Conservation (phyloP, 2,797 vertebrate species). For the Ambastaia sidthimunki region DNA sequence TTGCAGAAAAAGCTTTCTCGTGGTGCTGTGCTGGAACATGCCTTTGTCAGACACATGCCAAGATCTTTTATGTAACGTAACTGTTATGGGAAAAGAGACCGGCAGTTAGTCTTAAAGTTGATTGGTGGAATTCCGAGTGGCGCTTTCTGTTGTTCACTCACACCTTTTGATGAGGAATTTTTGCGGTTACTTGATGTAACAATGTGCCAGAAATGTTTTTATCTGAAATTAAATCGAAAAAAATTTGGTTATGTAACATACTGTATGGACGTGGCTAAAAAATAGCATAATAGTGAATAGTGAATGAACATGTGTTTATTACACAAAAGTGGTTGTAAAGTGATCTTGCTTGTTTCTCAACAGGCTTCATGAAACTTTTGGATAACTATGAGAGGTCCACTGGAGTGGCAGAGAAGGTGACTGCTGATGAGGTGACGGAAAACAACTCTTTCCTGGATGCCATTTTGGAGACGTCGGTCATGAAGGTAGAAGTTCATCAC, state of each 20-base stretch:
- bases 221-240: no score
- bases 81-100: constrained; percentile 19
- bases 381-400: constrained; percentile 87
- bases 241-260: no score
- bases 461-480: constrained; percentile 81
- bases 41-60: constrained; percentile 25
- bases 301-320: neutral
- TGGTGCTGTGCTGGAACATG: constrained; percentile 35
- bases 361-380: constrained; percentile 82
- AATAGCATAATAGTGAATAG: neutral
- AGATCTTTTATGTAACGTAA: constrained; percentile 30
- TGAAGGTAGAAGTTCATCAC: constrained; percentile 74
- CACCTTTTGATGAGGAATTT: neutral
- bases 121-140: neutral
- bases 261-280: no score
- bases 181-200: neutral
- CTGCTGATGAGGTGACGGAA: constrained; percentile 80
- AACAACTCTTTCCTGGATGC: constrained; percentile 83
- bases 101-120: neutral
- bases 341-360: neutral
- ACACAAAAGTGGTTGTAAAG: neutral
- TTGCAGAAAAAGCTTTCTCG: constrained; percentile 4
- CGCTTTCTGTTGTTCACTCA: neutral
- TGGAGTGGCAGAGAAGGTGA: constrained; percentile 80
- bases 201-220: neutral